Evolutionary conservation across 2,888 invertebrate species (phyloP).

Genomic region (Himalopsyche tibetana): DNA sequence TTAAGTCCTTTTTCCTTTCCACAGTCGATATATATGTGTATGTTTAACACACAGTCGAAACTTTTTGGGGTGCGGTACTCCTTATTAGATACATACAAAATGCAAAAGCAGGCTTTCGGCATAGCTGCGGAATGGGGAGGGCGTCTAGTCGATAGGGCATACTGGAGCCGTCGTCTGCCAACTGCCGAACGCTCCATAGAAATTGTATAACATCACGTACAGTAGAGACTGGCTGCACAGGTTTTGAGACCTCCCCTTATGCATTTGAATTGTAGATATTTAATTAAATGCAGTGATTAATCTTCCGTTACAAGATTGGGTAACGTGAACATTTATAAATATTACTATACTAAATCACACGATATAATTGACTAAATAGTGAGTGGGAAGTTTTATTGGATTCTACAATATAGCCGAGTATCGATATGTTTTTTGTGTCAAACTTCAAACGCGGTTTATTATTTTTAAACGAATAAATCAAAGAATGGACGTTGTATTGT

Average conservation of each 20-base stretch:
- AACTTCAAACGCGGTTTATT: too few species aligned
- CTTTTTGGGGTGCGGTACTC: neutral
- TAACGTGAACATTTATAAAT: neutral
- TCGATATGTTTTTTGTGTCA: too few species aligned
- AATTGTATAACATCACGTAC: slow-evolving; percentile 27
- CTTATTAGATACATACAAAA: slow-evolving; percentile 25
- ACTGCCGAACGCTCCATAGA: slow-evolving; percentile 6
- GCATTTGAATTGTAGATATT: slow-evolving; percentile 22
- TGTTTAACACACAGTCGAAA: too few species aligned
- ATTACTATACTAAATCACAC: too few species aligned
- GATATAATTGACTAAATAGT: too few species aligned
- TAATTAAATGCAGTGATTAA: slow-evolving; percentile 37
- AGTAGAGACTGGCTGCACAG: neutral
- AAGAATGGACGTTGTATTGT: too few species aligned
- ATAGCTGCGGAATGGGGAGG: neutral
- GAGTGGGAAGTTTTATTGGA: too few species aligned
- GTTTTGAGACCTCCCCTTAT: neutral
- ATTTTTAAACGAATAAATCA: too few species aligned
- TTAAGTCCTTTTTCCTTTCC: too few species aligned
- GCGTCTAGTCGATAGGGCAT: slow-evolving; percentile 22
- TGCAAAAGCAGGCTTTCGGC: slow-evolving; percentile 13
- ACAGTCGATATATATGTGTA: too few species aligned
- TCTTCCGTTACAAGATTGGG: slow-evolving; percentile 15
- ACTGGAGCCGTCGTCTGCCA: slow-evolving; percentile 22
- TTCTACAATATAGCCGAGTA: too few species aligned